Base-by-base conservation (phyloP, 2,888 invertebrate species). In the Nipponacmea schrenckii region DNA sequence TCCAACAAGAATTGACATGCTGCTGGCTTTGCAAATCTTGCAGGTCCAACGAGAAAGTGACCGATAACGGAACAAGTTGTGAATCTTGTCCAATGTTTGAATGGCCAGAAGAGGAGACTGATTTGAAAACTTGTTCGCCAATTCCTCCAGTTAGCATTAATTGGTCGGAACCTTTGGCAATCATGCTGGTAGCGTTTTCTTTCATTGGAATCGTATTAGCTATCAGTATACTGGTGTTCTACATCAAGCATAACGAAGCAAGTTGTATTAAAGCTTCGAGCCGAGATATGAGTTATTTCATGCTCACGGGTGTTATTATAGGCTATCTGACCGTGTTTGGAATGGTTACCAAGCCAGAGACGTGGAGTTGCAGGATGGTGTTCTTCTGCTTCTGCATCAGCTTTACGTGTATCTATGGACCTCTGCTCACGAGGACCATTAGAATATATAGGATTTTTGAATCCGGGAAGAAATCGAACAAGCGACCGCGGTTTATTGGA, bases 241-340 rank as follows among this genome's bases (percentile, higher is more conserved):
- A 72, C 64, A 26, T 73, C 26, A 44, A 62, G n/a, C 65, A 71
- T 56, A 71, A 77, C 26, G 65, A 76, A 8, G 72, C 76, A 31
- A 74, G 80, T 8, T 75, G 84, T 39, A 85, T 86, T 69, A 85
- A 85, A 70, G 84, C 86, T 4, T 79, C 82, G 0, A 82, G 83
- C 62, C 71, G 81, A 24, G 84, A 84, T 62, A 78, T 85, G 64
- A 80, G 80, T 64, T 79, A 77, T 69, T 72, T 86, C n/a, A 81
- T 85, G 77, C 74, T 85, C 62, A 70, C 73, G 4, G 86, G 82
- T 8, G 76, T 83, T 17, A 70, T 78, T 24, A 63, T 80, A 12
- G 82, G 83, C 63, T 84, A 80, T 73, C 39, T 80, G 1, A 78
- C 82, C 1, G 74, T 81, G 0, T 73, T 80, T 45, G 24, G 71